Conservation (phyloP, 2,113 vertebrate species). For the Anseranas semipalmata region DNA sequence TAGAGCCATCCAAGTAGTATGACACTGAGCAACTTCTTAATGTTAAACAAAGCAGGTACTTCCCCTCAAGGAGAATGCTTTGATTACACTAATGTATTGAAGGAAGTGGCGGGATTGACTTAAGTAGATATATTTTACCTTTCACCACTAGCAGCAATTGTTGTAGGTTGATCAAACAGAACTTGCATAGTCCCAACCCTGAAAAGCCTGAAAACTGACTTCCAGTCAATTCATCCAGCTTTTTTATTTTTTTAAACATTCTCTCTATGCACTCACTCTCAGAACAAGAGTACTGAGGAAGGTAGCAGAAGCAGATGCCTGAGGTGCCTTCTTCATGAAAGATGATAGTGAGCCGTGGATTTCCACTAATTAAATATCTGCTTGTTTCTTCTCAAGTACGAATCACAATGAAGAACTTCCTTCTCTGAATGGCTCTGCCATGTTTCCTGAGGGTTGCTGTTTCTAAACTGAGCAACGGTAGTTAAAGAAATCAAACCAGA, state of each 20-base stretch:
- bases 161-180: neutral
- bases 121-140: neutral
- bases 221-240: neutral
- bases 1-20: neutral
- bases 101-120: neutral
- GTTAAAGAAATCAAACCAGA: neutral
- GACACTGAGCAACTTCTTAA: neutral
- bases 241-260: neutral
- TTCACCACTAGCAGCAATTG: neutral
- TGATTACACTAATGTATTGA: neutral
- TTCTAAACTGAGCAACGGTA: slow-evolving; percentile 18
- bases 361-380: neutral
- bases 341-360: neutral
- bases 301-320: neutral
- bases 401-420: neutral
- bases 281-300: neutral
- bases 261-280: neutral
- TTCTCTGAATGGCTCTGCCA: neutral
- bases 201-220: neutral
- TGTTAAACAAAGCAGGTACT: neutral
- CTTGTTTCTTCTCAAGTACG: neutral
- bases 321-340: neutral
- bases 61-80: neutral
- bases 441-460: neutral
- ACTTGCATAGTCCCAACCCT: neutral